Evolutionary conservation across 1,140 invertebrate genomes (phyloP).

Genomic region (Amphibalanus amphitrite): DNA sequence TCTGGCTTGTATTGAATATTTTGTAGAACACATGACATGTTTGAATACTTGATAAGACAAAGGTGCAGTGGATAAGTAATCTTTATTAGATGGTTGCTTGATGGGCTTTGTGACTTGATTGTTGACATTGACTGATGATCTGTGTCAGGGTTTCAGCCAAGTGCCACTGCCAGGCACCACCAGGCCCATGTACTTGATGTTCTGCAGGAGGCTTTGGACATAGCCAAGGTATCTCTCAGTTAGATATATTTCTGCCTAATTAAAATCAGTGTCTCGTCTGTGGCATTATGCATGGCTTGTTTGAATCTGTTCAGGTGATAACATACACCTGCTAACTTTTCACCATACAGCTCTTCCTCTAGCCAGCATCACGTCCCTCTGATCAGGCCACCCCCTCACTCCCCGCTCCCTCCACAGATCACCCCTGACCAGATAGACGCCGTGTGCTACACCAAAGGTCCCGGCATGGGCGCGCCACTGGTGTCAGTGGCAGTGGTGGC

Average conservation of each 20-base stretch:
- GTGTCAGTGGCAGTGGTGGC: constrained; percentile 79
- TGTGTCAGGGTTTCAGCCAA: constrained; percentile 66
- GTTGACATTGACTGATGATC: not conserved
- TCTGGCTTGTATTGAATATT: not conserved
- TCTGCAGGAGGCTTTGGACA: constrained; percentile 56
- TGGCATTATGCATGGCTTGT: too few species aligned
- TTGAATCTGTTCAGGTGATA: too few species aligned
- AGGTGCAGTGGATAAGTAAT: too few species aligned
- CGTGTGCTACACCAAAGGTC: constrained; percentile 92
- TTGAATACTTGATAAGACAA: too few species aligned
- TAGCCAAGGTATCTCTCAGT: constrained; percentile 38
- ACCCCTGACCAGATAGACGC: constrained; percentile 67
- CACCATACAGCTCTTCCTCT: too few species aligned
- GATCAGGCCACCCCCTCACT: too few species aligned
- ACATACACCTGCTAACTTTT: too few species aligned
- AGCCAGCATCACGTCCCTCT: too few species aligned
- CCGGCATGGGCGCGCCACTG: constrained; percentile 94
- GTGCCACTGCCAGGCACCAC: constrained; percentile 92
- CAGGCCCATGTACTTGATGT: constrained; percentile 58
- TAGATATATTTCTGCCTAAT: too few species aligned
- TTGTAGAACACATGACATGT: not conserved
- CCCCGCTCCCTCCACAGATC: constrained; percentile 23
- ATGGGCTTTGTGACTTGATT: not conserved
- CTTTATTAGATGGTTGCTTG: not conserved
- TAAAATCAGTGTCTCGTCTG: too few species aligned